A percentile compares a stretch with the other conserved stretches of the same genome.
Conservation (phyloP, 1,140 invertebrate genomes). For the Campoletis sonorensis region DNA sequence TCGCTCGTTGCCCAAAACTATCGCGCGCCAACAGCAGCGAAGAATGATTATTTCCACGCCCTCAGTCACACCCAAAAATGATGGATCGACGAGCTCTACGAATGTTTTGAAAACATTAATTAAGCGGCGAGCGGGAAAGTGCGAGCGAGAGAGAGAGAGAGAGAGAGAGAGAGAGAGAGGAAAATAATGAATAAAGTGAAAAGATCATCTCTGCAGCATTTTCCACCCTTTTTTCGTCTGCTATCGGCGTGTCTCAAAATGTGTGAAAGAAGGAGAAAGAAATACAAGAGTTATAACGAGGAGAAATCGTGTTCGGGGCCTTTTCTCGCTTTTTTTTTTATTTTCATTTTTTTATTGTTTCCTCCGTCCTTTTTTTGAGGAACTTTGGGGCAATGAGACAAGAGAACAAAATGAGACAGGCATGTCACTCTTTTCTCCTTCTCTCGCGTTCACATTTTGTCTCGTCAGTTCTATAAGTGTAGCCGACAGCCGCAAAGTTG, state of each 20-base stretch:
- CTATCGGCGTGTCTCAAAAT: neutral
- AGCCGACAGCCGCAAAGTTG: constrained; percentile 13
- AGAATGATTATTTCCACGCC: constrained; percentile 56
- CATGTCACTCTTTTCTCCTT: constrained; percentile 20
- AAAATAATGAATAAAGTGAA: too few relatives aligned
- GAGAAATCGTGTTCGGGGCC: neutral
- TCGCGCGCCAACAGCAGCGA: constrained; percentile 25
- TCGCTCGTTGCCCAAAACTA: constrained; percentile 6
- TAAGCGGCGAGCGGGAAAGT: constrained; percentile 55
- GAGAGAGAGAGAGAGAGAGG: too few relatives aligned
- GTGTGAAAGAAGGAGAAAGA: constrained; percentile 9
- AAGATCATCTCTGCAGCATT: neutral
- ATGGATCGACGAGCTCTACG: constrained; percentile 52
- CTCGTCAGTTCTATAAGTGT: neutral
- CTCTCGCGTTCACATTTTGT: constrained; percentile 6
- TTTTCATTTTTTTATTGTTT: neutral
- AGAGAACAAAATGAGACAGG: constrained; percentile 19
- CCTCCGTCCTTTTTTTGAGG: neutral
- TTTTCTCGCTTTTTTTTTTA: neutral
- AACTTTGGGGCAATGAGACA: neutral
- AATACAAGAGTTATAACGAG: neutral
- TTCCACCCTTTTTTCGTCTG: constrained; percentile 47
- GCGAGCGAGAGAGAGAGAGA: too few relatives aligned
- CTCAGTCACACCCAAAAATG: constrained; percentile 50
- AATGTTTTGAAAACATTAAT: constrained; percentile 67